Conservation (phyloP, 1,140 invertebrate species). For the Drosophila aff. region DNA sequence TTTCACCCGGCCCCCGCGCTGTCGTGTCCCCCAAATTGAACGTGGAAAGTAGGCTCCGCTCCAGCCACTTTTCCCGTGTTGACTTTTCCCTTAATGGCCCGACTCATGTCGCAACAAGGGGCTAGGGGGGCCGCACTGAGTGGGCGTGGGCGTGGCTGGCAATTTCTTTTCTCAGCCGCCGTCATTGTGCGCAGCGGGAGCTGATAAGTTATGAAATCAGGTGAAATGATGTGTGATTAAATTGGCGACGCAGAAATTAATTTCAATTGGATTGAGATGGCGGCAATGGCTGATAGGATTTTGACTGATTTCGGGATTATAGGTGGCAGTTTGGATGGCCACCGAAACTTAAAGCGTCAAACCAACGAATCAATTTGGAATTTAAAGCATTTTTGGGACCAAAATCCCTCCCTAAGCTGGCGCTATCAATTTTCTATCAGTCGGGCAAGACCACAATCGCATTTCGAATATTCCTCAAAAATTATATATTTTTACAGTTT, state of each 20-base stretch:
- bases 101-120: constrained; percentile 49
- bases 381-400: background rate
- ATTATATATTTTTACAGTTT: background rate
- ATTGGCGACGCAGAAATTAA: constrained; percentile 59
- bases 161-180: constrained; percentile 43
- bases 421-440: background rate
- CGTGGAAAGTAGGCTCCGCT: constrained; percentile 49
- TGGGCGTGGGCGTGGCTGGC: constrained; percentile 23
- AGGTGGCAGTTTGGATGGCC: background rate
- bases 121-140: background rate
- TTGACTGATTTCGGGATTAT: constrained; percentile 23
- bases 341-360: background rate
- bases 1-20: constrained; percentile 36
- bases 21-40: constrained; percentile 56
- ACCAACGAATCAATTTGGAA: background rate
- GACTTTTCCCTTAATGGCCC: constrained; percentile 53
- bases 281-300: constrained; percentile 14
- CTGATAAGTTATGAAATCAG: constrained; percentile 73
- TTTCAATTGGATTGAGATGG: constrained; percentile 42
- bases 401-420: background rate
- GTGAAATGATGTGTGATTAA: constrained; percentile 69
- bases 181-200: constrained; percentile 41
- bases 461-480: constrained; percentile 5
- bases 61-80: constrained; percentile 46
- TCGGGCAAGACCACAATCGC: background rate